Evolutionary conservation across 1,140 invertebrate species (phyloP).

Genomic region (Sarcophaga bullata): DNA sequence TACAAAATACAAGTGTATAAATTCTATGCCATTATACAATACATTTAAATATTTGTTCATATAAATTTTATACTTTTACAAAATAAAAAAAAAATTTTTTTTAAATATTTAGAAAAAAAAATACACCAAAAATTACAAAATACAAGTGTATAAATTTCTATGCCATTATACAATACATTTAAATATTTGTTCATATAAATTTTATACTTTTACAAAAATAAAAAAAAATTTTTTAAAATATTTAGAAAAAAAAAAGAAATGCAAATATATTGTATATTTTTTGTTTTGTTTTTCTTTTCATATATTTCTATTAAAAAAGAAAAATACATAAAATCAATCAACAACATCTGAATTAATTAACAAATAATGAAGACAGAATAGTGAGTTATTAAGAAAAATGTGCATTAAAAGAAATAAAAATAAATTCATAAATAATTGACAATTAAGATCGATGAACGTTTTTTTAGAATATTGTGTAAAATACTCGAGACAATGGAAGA

Average conservation of each 20-base stretch:
- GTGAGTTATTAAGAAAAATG: not conserved
- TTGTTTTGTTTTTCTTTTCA: no score
- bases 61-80: conserved; percentile 10
- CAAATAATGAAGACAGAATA: no score
- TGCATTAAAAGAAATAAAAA: not conserved
- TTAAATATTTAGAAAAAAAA: no score
- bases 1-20: conserved; percentile 43
- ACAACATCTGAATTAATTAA: no score
- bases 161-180: conserved; percentile 17
- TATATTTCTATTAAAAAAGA: not conserved
- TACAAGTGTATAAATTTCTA: conserved; percentile 42
- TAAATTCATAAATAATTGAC: not conserved
- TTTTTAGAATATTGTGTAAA: no score
- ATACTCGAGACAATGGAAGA: no score
- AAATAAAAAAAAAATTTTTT: conserved; percentile 9
- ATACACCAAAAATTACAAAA: conserved; percentile 41
- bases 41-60: conserved; percentile 17
- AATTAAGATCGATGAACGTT: not conserved
- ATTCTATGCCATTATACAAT: conserved; percentile 20
- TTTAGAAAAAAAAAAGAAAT: not conserved
- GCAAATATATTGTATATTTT: not conserved
- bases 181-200: conserved; percentile 8
- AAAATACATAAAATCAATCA: no score
- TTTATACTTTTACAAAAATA: conserved; percentile 4
- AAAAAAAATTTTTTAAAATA: not conserved